Evolutionary conservation across 2,113 vertebrate species (phyloP).

Genomic region (Turdus rufiventris): DNA sequence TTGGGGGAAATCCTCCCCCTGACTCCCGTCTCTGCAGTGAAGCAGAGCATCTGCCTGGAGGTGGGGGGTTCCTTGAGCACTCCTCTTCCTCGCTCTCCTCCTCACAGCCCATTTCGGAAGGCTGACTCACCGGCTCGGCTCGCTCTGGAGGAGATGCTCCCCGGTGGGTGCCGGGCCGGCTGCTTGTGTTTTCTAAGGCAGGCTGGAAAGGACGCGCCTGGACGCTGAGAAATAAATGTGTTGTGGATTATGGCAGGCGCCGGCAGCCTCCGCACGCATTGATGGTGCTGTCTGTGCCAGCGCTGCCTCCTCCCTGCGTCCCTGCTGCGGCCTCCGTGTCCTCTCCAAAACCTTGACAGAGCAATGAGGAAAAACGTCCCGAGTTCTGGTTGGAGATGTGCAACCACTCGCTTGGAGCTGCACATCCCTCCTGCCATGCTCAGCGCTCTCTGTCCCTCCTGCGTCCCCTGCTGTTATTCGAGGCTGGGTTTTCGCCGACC

Average conservation of each 20-base stretch:
- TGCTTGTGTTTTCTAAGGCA: not conserved
- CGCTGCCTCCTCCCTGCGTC: accelerated
- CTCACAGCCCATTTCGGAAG: not conserved
- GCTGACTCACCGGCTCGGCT: constrained; percentile 33
- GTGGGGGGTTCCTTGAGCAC: not conserved
- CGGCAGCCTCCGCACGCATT: not conserved
- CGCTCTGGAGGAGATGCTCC: not conserved
- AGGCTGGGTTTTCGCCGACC: not conserved
- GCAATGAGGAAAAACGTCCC: not conserved
- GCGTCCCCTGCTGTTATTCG: accelerated
- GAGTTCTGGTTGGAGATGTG: not conserved
- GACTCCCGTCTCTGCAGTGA: not conserved
- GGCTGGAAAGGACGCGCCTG: not conserved
- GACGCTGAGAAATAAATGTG: constrained; percentile 19
- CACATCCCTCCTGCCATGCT: accelerated
- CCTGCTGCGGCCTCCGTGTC: accelerated
- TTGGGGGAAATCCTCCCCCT: not conserved
- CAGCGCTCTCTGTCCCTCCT: not conserved
- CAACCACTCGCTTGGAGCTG: not conserved
- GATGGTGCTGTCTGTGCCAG: not conserved
- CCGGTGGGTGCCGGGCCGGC: not conserved
- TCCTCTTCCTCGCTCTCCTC: not conserved
- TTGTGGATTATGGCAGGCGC: constrained; percentile 12
- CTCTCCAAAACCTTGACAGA: not conserved
- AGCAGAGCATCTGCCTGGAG: not conserved